Conservation (phyloP, 2,113 vertebrate genomes). For the Phycodurus eques region DNA sequence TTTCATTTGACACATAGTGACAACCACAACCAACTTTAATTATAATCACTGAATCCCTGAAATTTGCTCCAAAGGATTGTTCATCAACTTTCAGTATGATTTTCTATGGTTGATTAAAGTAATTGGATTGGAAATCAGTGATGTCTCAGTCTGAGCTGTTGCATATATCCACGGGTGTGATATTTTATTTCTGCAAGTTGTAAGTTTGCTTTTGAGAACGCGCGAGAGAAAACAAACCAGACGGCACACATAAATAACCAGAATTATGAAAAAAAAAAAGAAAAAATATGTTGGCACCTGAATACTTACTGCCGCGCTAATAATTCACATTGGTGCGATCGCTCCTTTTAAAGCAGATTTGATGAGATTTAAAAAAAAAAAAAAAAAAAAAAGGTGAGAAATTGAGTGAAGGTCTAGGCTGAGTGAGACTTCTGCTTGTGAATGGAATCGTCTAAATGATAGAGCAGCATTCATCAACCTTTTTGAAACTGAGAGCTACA, state of each 20-base stretch:
- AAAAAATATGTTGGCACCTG: conserved; percentile 38
- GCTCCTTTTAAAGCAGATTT: conserved; percentile 48
- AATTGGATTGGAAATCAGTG: conserved; percentile 64
- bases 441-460: conserved; percentile 13
- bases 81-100: conserved; percentile 68
- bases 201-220: not conserved
- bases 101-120: conserved; percentile 66
- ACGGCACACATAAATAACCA: conserved; percentile 44
- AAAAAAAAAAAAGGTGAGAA: conserved; percentile 29
- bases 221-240: not conserved
- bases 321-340: conserved; percentile 55
- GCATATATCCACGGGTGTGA: conserved; percentile 24
- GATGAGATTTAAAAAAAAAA: conserved; percentile 4
- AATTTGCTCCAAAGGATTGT: conserved; percentile 68
- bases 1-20: conserved; percentile 62
- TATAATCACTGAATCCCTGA: conserved; percentile 44
- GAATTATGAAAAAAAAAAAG: conserved; percentile 50
- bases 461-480: no score
- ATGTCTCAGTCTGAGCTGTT: conserved; percentile 49
- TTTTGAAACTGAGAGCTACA: no score
- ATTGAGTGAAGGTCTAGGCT: conserved; percentile 10
- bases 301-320: conserved; percentile 57
- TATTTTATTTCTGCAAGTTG: conserved; percentile 1
- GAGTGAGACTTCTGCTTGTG: conserved; percentile 21
- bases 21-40: conserved; percentile 64